Evolutionary conservation across 2,797 vertebrate species (phyloP).

Genomic region (Oreochromis grahami): DNA sequence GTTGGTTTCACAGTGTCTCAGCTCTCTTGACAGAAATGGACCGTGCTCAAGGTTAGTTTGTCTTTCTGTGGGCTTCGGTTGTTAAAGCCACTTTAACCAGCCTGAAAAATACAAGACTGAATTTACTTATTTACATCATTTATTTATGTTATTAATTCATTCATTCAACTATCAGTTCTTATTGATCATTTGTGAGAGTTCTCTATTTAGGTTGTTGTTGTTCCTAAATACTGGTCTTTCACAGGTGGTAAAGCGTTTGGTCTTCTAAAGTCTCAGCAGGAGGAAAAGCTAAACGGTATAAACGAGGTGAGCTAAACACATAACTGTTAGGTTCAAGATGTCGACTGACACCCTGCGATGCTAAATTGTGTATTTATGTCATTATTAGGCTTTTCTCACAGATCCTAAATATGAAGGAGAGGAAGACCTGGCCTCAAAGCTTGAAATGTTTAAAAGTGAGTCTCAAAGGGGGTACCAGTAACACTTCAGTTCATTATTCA

Average conservation of each 20-base stretch:
- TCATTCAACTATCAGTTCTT: background rate
- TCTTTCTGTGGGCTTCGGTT: background rate
- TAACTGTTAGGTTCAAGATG: background rate
- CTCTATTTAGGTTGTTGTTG: background rate
- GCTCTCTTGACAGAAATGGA: conserved; percentile 46
- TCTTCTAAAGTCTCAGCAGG: conserved; percentile 77
- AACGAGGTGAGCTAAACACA: conserved; percentile 73
- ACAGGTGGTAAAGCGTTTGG: conserved; percentile 80
- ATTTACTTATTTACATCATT: background rate
- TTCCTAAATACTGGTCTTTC: background rate
- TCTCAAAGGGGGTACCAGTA: background rate
- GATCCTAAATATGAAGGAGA: conserved; percentile 78
- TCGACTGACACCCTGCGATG: background rate
- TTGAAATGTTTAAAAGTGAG: conserved; percentile 83
- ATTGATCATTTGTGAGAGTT: background rate
- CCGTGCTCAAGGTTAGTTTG: conserved; percentile 60
- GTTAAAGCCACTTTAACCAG: background rate
- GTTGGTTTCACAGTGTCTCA: background rate
- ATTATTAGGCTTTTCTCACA: conserved; percentile 75
- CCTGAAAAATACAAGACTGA: background rate
- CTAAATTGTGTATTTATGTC: background rate
- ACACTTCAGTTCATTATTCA: background rate
- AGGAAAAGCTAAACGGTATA: conserved; percentile 73
- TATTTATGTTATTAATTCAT: background rate
- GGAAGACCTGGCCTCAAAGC: conserved; percentile 76